Evolutionary conservation across 2,113 vertebrate species (phyloP).

Genomic region (Plecotus auritus): DNA sequence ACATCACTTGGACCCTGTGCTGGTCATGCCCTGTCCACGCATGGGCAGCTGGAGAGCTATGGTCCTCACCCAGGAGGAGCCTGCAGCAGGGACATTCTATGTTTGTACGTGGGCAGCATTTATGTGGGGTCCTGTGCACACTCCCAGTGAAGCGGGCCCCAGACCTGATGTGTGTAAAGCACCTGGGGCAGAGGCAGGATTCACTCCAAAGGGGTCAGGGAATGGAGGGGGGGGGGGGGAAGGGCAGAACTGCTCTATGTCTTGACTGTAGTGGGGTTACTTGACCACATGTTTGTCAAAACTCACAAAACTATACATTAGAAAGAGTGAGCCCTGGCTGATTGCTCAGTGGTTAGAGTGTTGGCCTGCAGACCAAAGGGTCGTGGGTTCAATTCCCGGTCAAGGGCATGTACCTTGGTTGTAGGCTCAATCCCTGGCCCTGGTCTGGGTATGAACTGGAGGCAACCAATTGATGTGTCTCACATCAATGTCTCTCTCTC

Average conservation of each 20-base stretch:
- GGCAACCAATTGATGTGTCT: no score
- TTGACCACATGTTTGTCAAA: not conserved
- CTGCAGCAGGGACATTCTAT: rapidly evolving
- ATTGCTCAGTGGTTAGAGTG: no score
- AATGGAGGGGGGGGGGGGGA: rapidly evolving
- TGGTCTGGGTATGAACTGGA: no score
- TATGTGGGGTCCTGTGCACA: rapidly evolving
- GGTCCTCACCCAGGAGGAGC: not conserved
- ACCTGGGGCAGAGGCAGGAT: not conserved
- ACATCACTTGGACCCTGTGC: rapidly evolving
- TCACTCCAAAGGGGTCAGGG: not conserved
- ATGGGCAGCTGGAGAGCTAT: no score
- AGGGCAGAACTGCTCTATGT: not conserved
- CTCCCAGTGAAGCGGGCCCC: rapidly evolving
- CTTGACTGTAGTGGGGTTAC: not conserved
- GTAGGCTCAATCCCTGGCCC: no score
- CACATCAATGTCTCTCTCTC: no score
- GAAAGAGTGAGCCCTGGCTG: not conserved
- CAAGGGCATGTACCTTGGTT: no score
- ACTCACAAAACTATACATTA: not conserved
- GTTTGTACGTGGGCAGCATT: not conserved
- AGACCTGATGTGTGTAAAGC: not conserved
- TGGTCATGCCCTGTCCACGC: no score
- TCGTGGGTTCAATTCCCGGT: no score
- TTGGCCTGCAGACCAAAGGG: no score